Evolutionary conservation across 2,797 vertebrate genomes (phyloP), one percentile per base, ranked within the genome.

Genomic region (Hydrocynus forskahlii): DNA sequence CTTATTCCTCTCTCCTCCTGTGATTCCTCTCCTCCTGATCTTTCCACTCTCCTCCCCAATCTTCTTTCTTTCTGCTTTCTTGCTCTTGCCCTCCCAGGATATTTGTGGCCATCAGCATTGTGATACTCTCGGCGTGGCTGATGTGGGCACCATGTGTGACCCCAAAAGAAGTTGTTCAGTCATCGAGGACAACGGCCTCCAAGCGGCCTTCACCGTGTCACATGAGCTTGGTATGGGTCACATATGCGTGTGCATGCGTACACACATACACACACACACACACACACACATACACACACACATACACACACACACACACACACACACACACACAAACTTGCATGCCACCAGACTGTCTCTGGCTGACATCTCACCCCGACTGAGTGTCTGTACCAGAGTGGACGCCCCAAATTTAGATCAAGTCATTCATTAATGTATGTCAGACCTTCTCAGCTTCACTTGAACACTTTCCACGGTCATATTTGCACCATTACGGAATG

Each of bases 141-240:
- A 99, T 1, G 96, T 96, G 0, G 97, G 97, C 82, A 98, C 97
- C 23, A 97, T 99, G 95, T 99, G 98, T 0, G 96, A 99, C 83
- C 95, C 95, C 70, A 97, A 95, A 90, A 97, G 96, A 89, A 99
- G 98, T 94, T 99, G 98, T 89, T 97, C 97, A 0, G 97, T 99
- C 68, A 96, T 99, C 0, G 96, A 98, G 89, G 98, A 99, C 8
- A 96, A 96, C 81, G 98, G 98, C 1, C 94, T 99, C 73, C 97
- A 98, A 84, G 95, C 97, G 0, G 95, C 97, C 80, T 98, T 98
- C 93, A 99, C 98, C 0, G 90, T 96, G 87, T 97, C 97, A 79
- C 98, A 99, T 0, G 97, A 99, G 89, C 95, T 99, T 0, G 98
- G 97, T 99, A 90, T 93, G 85, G 88, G 82, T 23, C 74, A 64